Evolutionary conservation across 2,888 invertebrate species (phyloP).

Genomic region (Meiosimyza platycephala): DNA sequence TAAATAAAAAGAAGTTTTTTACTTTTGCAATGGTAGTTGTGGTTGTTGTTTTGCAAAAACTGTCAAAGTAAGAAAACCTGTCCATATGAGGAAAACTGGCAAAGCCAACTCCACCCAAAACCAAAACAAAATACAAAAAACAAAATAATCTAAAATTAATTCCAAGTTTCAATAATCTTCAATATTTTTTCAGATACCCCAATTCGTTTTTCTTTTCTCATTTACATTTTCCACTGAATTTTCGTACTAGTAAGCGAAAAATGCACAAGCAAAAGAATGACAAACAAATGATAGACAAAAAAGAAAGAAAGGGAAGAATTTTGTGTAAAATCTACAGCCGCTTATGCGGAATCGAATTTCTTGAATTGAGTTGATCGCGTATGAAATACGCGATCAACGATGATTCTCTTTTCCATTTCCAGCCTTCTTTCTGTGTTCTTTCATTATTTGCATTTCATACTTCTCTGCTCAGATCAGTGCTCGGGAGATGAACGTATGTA

Average conservation of each 20-base stretch:
- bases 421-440: not conserved
- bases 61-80: conserved; percentile 3
- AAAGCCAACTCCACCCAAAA: conserved; percentile 33
- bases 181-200: not conserved
- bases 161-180: too few relatives aligned
- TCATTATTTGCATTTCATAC: not conserved
- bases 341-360: conserved; percentile 16
- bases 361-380: conserved; percentile 37
- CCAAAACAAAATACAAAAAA: conserved; percentile 7
- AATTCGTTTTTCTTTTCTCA: conserved; percentile 6
- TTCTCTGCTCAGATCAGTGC: not conserved
- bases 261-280: conserved; percentile 6
- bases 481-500: too few relatives aligned
- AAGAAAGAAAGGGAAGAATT: conserved; percentile 14
- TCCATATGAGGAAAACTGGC: not conserved
- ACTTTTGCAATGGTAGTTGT: not conserved
- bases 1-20: not conserved
- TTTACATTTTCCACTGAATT: conserved; percentile 9
- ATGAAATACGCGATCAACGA: conserved; percentile 24
- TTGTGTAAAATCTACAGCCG: conserved; percentile 28
- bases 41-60: not conserved
- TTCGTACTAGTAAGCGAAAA: conserved; percentile 5
- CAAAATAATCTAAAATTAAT: not conserved
- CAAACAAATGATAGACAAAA: not conserved
- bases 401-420: not conserved